Conservation (phyloP, 2,113 vertebrate genomes). For the Xenus cinereus region DNA sequence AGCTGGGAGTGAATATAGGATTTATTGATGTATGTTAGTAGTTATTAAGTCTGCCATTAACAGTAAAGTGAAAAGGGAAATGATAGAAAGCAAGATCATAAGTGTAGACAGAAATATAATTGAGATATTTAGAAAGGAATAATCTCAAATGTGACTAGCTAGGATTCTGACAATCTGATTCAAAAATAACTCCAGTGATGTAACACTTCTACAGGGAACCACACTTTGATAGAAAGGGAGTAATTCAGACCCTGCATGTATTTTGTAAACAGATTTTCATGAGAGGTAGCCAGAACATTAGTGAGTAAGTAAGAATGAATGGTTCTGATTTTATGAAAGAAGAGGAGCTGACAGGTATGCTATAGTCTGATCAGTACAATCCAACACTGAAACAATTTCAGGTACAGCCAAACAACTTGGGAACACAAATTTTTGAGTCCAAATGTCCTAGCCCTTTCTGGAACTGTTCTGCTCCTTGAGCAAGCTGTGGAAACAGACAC, state of each 20-base stretch:
- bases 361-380: neutral
- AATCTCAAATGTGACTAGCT: neutral
- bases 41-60: neutral
- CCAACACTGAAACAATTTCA: neutral
- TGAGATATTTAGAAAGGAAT: neutral
- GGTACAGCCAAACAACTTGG: neutral
- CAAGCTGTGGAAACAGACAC: neutral
- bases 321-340: neutral
- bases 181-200: neutral
- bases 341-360: neutral
- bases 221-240: neutral
- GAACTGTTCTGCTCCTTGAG: neutral
- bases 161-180: neutral
- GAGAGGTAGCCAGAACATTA: neutral
- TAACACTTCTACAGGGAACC: neutral
- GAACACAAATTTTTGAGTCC: neutral
- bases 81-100: neutral
- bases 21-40: neutral
- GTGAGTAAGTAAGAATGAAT: neutral
- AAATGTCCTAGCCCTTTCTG: neutral
- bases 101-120: neutral
- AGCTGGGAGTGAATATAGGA: neutral
- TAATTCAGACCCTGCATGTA: neutral
- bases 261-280: neutral
- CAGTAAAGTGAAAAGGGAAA: neutral